Conservation (phyloP, 1,140 invertebrate genomes). For the Batillaria attramentaria region DNA sequence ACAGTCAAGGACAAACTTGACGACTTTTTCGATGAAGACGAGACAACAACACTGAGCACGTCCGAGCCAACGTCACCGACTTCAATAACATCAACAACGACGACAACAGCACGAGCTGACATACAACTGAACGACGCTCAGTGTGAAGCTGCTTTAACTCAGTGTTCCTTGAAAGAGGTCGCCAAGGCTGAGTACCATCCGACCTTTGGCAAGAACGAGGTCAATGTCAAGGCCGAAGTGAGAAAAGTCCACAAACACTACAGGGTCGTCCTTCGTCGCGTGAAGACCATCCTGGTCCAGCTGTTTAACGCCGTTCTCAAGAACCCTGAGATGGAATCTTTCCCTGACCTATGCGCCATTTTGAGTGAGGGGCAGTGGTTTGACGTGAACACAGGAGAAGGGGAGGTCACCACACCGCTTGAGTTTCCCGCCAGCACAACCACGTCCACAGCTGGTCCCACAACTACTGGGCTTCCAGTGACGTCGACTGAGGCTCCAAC, state of each 20-base stretch:
- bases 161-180: slow-evolving; percentile 1
- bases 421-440: no score
- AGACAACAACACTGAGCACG: background rate
- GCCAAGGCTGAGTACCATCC: background rate
- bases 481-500: no score
- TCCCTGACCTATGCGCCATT: background rate
- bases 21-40: slow-evolving; percentile 1
- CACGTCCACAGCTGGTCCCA: no score
- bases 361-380: background rate
- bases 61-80: background rate
- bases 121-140: background rate
- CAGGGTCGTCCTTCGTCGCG: background rate
- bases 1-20: background rate
- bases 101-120: background rate
- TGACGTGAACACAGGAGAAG: background rate
- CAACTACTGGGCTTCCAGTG: no score
- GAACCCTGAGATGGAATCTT: background rate
- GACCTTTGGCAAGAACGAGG: background rate
- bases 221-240: background rate
- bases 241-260: background rate
- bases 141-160: background rate
- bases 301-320: background rate
- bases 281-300: background rate
- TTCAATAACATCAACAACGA: background rate
- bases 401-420: no score